phyloP scores from a whole-genome alignment of 2,113 vertebrate species.

The Lichenostomus cassidix region DNA sequence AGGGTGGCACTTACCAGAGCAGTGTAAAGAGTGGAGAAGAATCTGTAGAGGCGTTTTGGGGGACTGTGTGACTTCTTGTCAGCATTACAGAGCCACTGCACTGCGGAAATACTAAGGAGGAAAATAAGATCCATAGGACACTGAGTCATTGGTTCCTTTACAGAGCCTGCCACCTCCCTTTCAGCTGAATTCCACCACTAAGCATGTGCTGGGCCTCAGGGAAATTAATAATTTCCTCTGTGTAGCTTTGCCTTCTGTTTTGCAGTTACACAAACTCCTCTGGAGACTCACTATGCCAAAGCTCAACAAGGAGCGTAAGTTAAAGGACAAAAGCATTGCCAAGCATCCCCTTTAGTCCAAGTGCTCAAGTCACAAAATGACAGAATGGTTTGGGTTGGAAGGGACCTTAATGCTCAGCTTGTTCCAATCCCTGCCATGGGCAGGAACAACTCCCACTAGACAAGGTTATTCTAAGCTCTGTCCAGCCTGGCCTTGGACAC shows the following conservation, averaged over 20 bases:
- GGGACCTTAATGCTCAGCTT: not conserved
- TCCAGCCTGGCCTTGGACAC: not conserved
- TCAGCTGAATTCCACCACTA: not conserved
- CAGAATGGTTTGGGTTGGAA: not conserved
- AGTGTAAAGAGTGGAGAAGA: slow-evolving; percentile 92
- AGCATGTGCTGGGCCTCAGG: not conserved
- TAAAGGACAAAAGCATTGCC: not conserved
- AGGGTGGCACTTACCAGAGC: slow-evolving; percentile 77
- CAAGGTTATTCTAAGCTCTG: accelerated
- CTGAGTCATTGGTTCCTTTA: not conserved
- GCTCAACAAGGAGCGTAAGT: not conserved
- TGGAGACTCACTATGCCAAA: not conserved
- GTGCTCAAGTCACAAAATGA: not conserved
- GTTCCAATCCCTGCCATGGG: not conserved
- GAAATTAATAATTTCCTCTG: not conserved
- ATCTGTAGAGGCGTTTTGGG: slow-evolving; percentile 85
- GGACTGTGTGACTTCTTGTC: slow-evolving; percentile 91
- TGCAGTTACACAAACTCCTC: not conserved
- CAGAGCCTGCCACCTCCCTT: not conserved
- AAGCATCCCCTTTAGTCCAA: not conserved
- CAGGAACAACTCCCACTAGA: accelerated
- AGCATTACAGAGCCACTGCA: slow-evolving; percentile 97
- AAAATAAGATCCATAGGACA: not conserved
- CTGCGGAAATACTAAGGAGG: slow-evolving; percentile 87
- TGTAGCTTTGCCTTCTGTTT: not conserved